Base-by-base conservation (phyloP, 1,140 invertebrate species). In the Gryon sp. region DNA sequence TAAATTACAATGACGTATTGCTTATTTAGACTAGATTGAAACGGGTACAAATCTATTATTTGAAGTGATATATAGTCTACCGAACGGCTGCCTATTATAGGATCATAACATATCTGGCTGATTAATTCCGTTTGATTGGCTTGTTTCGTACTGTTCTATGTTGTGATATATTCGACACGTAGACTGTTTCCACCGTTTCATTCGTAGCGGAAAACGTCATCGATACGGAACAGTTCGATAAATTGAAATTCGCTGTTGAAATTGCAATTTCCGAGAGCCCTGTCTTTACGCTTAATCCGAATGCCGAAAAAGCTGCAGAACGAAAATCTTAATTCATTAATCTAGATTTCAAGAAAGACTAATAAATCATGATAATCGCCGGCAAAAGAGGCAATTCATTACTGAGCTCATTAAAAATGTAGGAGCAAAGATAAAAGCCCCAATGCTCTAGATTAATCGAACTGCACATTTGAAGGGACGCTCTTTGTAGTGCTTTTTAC, bases 351-450 rank as follows among this genome's bases (percentile, higher is more conserved):
- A 16, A 50, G 57, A 41, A 48, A 45, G 30, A 30, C 34, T 62
- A 77, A 77, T 72, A 77, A 72, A 70, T 77, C 74, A 63, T 57
- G 52, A 53, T 69, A 69, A 77, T 77, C 66, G 43, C 60, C 59
- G 36, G 60, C 53, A 55, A 52, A 57, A 48, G 50, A 55, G 59
- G 53, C 68, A 59, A 70, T 70, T 59, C 40, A 62, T 66, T 63
- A 43, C 46, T 8, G 16, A 20, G 41, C 16, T 41, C 46, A 65
- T 65, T 53, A 65, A 43, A 65, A 65, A 65, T 65, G 32, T 45
- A 36, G 40, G 28, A 46, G 24, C 15, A 16, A 60, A 60, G 59
- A 50, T 50, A 45, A 62, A 50, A 62, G 45, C 30, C 15, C 14
- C 32, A 28, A 30, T 22, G 40, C 26, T 43, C 28, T 9, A 45